Evolutionary conservation across 2,888 invertebrate species (phyloP).

Genomic region (Drosophila robusta): DNA sequence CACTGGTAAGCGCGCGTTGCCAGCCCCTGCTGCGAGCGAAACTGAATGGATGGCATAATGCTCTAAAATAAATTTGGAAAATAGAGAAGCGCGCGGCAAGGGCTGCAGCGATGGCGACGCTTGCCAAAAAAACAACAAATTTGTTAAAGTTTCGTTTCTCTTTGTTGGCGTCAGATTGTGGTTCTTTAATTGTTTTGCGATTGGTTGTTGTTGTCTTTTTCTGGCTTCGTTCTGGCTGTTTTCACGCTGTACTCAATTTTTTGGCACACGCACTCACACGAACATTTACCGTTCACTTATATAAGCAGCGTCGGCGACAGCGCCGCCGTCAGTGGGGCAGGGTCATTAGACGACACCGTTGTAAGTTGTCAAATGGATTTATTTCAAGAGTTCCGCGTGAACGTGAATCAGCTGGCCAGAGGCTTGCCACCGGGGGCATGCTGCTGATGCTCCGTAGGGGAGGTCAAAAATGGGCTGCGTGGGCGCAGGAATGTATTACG

Average conservation of each 20-base stretch:
- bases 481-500: slow-evolving; percentile 50
- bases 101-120: slow-evolving; percentile 40
- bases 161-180: slow-evolving; percentile 44
- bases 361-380: slow-evolving; percentile 31
- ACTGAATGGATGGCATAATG: slow-evolving; percentile 76
- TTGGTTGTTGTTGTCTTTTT: slow-evolving; percentile 39
- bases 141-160: slow-evolving; percentile 68
- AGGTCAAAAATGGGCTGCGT: slow-evolving; percentile 74
- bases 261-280: slow-evolving; percentile 66
- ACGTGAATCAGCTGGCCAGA: slow-evolving; percentile 72
- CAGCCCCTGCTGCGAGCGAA: slow-evolving; percentile 45
- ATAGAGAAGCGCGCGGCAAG: slow-evolving; percentile 29
- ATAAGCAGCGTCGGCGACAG: slow-evolving; percentile 55
- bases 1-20: slow-evolving; percentile 63
- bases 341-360: slow-evolving; percentile 75
- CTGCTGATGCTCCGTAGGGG: slow-evolving; percentile 55
- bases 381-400: slow-evolving; percentile 48
- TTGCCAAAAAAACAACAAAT: slow-evolving; percentile 76
- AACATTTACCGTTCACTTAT: slow-evolving; percentile 61
- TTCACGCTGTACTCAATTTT: slow-evolving; percentile 66
- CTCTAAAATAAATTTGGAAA: slow-evolving; percentile 82
- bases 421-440: slow-evolving; percentile 5
- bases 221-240: slow-evolving; percentile 59
- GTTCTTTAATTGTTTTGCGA: slow-evolving; percentile 60
- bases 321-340: slow-evolving; percentile 70